These are phyloP conservation scores for Xenops minutus DNA, from an alignment of 2,797 vertebrate genomes.

Conservation along the genomic window DNA sequence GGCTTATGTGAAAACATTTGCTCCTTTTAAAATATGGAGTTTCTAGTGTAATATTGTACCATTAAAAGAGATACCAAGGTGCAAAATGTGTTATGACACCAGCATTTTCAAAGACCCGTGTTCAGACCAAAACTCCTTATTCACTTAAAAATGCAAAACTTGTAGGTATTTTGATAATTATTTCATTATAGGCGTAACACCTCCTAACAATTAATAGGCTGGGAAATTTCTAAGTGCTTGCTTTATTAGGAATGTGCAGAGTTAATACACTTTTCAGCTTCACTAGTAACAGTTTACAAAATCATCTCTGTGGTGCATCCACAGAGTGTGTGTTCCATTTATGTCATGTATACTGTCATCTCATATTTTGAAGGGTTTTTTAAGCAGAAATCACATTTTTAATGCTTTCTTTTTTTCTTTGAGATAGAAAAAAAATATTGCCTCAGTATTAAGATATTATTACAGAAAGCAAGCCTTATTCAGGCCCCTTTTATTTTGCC, in stretches of 20 bases:
- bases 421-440: not conserved
- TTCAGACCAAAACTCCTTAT: not conserved
- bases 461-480: not conserved
- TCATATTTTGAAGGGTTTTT: not conserved
- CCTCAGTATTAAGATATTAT: not conserved
- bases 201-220: not conserved
- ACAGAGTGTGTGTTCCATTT: not conserved
- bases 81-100: not conserved
- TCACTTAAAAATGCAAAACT: not conserved
- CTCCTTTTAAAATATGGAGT: not conserved
- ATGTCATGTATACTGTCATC: not conserved
- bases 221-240: not conserved
- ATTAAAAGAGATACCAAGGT: not conserved
- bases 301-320: not conserved
- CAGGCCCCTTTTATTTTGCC: not conserved
- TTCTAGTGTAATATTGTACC: not conserved
- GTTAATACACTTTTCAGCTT: not conserved
- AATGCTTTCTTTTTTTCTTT: not conserved
- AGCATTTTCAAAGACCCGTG: not conserved
- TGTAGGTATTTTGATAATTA: not conserved
- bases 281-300: not conserved
- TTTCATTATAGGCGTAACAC: not conserved
- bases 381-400: not conserved
- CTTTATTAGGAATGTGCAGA: not conserved
- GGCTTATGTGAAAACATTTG: not conserved